phyloP scores from a whole-genome alignment of 2,113 vertebrate genomes.

The Chaenogobius annularis region DNA sequence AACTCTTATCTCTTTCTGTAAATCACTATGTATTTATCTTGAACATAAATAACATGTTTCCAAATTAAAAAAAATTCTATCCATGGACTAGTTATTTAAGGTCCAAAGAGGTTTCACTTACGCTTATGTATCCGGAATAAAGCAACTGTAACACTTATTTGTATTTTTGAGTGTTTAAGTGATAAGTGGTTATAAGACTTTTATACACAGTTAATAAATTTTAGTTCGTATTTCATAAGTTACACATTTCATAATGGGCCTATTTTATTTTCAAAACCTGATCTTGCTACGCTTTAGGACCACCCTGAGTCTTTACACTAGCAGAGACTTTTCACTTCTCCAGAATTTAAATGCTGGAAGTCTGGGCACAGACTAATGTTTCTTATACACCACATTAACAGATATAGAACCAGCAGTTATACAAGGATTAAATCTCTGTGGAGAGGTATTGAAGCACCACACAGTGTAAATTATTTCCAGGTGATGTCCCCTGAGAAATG shows the following conservation, averaged over 20 bases:
- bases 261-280: not conserved
- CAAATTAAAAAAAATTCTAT: too few species aligned
- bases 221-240: not conserved
- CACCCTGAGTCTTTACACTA: too few species aligned
- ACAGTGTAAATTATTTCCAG: not conserved
- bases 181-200: not conserved
- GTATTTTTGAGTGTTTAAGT: not conserved
- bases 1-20: not conserved
- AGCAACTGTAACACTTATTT: not conserved
- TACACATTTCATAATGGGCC: not conserved
- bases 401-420: not conserved
- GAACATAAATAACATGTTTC: too few species aligned
- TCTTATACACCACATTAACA: not conserved
- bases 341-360: too few species aligned
- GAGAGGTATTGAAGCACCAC: not conserved
- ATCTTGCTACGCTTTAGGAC: not conserved
- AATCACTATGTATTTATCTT: not conserved
- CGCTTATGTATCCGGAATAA: not conserved
- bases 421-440: not conserved
- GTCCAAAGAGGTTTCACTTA: too few species aligned
- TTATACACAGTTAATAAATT: not conserved
- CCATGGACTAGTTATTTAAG: too few species aligned
- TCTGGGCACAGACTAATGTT: not conserved
- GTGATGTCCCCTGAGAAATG: slow-evolving; percentile 3
- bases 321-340: too few species aligned